phyloP scores from a whole-genome alignment of 2,888 invertebrate genomes.

The Cepaea hortensis region DNA sequence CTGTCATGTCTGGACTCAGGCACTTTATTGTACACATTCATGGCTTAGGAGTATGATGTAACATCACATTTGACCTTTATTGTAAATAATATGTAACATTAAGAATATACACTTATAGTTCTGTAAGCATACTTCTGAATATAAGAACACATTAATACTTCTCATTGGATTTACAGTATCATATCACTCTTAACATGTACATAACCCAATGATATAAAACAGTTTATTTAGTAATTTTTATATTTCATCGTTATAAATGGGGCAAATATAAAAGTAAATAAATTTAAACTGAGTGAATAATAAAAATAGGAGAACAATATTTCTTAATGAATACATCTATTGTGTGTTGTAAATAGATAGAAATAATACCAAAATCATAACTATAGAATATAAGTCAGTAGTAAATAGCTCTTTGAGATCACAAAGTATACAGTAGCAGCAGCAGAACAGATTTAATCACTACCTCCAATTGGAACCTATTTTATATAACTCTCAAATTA shows the following conservation, averaged over 20 bases:
- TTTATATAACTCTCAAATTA: no score
- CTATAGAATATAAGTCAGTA: no score
- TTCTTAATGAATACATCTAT: no score
- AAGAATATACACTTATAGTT: background rate
- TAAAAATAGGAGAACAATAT: background rate
- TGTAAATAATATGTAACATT: background rate
- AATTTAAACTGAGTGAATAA: background rate
- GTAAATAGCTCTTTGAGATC: no score
- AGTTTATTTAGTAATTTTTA: background rate
- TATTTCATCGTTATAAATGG: background rate
- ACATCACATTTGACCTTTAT: background rate
- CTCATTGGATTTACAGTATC: conserved; percentile 7
- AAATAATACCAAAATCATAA: no score
- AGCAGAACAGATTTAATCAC: no score
- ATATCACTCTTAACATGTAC: background rate
- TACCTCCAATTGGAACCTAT: no score
- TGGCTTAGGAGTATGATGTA: background rate
- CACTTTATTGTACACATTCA: background rate
- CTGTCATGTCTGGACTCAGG: background rate
- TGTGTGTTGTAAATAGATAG: no score
- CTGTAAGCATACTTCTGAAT: background rate
- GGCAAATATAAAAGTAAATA: background rate
- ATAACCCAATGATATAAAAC: background rate
- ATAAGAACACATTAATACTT: background rate
- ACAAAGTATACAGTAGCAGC: no score